Evolutionary conservation across 2,113 vertebrate species (phyloP).

Genomic region (Genyomyrus donnyi): DNA sequence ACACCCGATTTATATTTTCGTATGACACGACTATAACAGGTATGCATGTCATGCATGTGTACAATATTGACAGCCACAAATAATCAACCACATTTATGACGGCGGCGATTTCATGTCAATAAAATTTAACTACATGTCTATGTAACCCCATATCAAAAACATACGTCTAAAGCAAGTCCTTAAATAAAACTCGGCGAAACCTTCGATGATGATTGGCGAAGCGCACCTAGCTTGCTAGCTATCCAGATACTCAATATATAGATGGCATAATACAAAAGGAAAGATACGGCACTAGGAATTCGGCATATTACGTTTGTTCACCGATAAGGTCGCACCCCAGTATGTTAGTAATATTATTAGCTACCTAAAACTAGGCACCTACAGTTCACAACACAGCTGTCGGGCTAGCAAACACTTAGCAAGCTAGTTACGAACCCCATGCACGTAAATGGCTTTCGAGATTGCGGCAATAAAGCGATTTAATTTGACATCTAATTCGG

Average conservation of each 20-base stretch:
- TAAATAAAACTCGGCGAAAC: neutral
- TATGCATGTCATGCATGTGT: neutral
- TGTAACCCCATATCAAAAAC: neutral
- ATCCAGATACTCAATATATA: neutral
- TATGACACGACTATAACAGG: neutral
- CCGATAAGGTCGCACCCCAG: neutral
- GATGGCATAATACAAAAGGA: too few relatives aligned
- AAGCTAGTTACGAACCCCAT: neutral
- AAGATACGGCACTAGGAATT: neutral
- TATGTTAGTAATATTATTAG: neutral
- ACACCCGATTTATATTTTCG: neutral
- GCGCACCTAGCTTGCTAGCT: neutral
- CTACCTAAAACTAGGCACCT: neutral
- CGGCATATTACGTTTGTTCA: neutral
- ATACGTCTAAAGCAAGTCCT: neutral
- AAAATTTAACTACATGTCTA: neutral
- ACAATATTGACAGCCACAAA: neutral
- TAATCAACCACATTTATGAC: neutral
- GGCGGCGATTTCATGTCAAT: neutral
- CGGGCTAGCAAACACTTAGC: constrained; percentile 10
- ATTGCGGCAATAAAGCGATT: neutral
- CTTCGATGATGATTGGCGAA: neutral
- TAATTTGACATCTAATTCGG: neutral
- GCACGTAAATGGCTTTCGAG: neutral
- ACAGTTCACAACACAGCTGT: neutral